phyloP scores from a whole-genome alignment of 1,140 invertebrate genomes.

The Lycorma delicatula region DNA sequence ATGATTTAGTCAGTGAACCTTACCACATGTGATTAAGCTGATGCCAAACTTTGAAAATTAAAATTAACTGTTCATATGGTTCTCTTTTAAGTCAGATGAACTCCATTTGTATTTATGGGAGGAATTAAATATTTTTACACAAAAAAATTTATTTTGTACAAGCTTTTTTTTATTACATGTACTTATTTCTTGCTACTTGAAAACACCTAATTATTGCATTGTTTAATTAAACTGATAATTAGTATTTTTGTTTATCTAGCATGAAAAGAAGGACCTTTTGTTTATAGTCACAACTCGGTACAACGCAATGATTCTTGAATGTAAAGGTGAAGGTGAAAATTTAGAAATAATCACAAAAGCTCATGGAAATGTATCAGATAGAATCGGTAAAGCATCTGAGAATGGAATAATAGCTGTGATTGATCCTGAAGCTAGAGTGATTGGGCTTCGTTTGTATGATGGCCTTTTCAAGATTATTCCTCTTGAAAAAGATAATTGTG shows the following conservation, averaged over 20 bases:
- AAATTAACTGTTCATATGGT: too few relatives aligned
- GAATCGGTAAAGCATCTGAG: conserved; percentile 81
- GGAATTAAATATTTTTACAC: too few relatives aligned
- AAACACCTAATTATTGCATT: too few relatives aligned
- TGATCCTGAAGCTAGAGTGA: conserved; percentile 89
- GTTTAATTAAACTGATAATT: too few relatives aligned
- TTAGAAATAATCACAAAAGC: conserved; percentile 92
- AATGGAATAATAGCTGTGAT: conserved; percentile 93
- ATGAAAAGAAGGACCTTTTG: conserved; percentile 87
- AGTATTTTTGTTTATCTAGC: conserved; percentile 45
- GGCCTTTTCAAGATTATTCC: conserved; percentile 95
- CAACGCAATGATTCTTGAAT: conserved; percentile 96
- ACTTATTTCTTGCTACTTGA: too few relatives aligned
- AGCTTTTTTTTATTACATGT: too few relatives aligned
- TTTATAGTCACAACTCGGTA: conserved; percentile 90
- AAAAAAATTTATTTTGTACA: too few relatives aligned
- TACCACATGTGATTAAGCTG: too few relatives aligned
- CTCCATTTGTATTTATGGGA: too few relatives aligned
- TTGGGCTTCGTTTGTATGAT: conserved; percentile 92
- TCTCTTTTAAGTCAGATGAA: too few relatives aligned
- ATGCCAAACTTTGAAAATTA: too few relatives aligned
- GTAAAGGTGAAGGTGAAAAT: conserved; percentile 60
- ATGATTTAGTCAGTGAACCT: too few relatives aligned
- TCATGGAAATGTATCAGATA: conserved; percentile 92
- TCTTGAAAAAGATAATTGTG: conserved; percentile 83